A percentile compares a stretch with the other conserved stretches of the same genome.
Conservation (phyloP, 1,140 invertebrate genomes). For the Pinna nobilis region DNA sequence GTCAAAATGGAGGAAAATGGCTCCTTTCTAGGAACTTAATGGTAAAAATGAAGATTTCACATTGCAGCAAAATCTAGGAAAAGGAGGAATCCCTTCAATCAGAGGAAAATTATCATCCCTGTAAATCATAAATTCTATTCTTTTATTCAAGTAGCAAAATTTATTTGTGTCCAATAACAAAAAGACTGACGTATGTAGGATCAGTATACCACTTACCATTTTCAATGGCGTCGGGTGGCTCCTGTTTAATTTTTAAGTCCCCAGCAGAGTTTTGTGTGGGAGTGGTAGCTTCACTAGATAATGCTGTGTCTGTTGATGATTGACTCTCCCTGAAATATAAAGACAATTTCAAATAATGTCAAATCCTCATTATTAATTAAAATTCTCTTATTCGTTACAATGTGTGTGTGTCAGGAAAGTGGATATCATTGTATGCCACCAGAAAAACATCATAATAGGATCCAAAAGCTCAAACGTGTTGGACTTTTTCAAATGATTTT, state of each 20-base stretch:
- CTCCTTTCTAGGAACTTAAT: too few species aligned
- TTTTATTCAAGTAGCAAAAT: too few species aligned
- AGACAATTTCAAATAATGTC: conserved; percentile 13
- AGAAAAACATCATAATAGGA: too few species aligned
- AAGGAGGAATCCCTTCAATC: too few species aligned
- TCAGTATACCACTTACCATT: conserved; percentile 53
- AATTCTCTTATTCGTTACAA: neutral
- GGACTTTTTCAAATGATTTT: neutral
- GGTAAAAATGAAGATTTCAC: too few species aligned
- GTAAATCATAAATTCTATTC: too few species aligned
- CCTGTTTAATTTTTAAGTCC: conserved; percentile 63
- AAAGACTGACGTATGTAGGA: neutral
- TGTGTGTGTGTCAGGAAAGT: too few species aligned
- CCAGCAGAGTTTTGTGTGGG: conserved; percentile 62
- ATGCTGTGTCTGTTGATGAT: conserved; percentile 73
- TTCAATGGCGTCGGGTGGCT: conserved; percentile 61
- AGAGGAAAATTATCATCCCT: too few species aligned
- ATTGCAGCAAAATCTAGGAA: too few species aligned
- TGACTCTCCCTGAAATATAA: conserved; percentile 66
- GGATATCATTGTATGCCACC: too few species aligned
- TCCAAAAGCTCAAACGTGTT: too few species aligned
- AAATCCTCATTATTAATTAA: neutral
- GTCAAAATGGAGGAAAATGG: too few species aligned
- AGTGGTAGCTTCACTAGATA: conserved; percentile 69
- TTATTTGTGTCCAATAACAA: neutral